Conservation (phyloP, 2,113 vertebrate species). For the Ahaetulla prasina region DNA sequence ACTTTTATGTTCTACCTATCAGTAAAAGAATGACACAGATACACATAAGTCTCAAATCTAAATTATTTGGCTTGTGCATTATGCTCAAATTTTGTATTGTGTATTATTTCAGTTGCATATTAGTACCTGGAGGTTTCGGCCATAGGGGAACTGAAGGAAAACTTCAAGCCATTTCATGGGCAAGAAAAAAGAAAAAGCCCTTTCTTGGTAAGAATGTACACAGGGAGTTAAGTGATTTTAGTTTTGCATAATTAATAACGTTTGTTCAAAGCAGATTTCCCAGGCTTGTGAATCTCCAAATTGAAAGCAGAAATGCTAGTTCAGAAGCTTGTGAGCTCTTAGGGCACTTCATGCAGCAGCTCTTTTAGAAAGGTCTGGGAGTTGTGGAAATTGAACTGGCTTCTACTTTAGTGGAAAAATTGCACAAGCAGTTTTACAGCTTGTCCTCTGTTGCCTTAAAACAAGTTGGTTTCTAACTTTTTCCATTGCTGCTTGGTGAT, state of each 20-base stretch:
- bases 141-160: constrained; percentile 75
- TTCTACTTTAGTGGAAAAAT: neutral
- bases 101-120: constrained; percentile 70
- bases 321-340: neutral
- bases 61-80: neutral
- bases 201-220: constrained; percentile 71
- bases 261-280: neutral
- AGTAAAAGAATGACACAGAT: neutral
- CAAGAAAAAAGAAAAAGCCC: constrained; percentile 75
- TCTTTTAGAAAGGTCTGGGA: neutral
- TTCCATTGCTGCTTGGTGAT: neutral
- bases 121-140: constrained; percentile 78
- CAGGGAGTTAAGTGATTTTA: neutral
- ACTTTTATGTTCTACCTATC: neutral
- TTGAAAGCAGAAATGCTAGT: neutral
- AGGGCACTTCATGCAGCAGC: neutral
- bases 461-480: neutral
- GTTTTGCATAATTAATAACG: neutral
- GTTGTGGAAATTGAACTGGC: neutral
- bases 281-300: neutral
- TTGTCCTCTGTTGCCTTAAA: neutral
- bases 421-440: neutral
- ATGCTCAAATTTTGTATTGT: constrained; percentile 5
- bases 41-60: neutral
- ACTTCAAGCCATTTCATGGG: constrained; percentile 77